These are phyloP conservation scores for Fabriciana adippe DNA, from an alignment of 2,888 invertebrate genomes.

Conservation along the genomic window DNA sequence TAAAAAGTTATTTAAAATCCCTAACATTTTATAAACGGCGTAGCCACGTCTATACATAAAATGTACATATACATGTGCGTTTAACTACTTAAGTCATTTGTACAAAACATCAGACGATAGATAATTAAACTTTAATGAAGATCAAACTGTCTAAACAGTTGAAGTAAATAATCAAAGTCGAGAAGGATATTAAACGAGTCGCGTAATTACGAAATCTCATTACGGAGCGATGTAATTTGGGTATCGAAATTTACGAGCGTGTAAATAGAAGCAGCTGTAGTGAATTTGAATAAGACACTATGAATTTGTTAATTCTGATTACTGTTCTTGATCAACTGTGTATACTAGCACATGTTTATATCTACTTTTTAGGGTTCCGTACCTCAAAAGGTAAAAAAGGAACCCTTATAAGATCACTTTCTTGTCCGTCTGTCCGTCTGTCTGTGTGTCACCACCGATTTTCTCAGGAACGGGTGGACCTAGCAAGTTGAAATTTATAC, in stretches of 20 bases:
- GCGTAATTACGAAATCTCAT: constrained; percentile 43
- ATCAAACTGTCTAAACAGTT: constrained; percentile 33
- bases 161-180: constrained; percentile 38
- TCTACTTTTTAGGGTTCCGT: no score
- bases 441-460: no score
- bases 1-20: no score
- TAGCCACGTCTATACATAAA: no score
- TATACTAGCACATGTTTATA: no score
- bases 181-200: constrained; percentile 36
- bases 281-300: constrained; percentile 11
- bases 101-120: neutral
- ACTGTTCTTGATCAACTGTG: neutral
- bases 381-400: no score
- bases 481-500: no score
- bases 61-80: no score
- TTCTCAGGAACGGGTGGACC: no score
- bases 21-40: no score
- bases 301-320: constrained; percentile 3
- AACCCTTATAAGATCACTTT: no score
- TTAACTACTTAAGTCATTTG: neutral
- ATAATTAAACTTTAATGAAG: constrained; percentile 30
- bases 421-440: no score
- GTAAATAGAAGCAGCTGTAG: constrained; percentile 37
- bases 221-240: constrained; percentile 40
- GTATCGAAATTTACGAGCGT: constrained; percentile 39